Percentiles rank a stretch among this genome's conserved stretches.
Conservation (phyloP, 2,113 vertebrate genomes). For the Pseudorhombus dupliciocellatus region DNA sequence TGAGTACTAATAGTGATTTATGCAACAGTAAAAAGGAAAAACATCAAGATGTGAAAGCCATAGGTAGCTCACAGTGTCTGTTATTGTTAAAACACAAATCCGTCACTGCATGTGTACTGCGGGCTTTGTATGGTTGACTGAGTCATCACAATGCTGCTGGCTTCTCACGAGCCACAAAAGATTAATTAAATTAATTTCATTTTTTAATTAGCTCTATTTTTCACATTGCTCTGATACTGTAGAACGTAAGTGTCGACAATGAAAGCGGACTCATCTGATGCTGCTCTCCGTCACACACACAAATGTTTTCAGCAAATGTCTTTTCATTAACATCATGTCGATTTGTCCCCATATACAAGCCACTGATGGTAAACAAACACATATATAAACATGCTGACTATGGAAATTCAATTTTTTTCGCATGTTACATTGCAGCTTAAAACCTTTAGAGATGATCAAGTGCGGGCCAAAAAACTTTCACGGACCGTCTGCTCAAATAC, state of each 20-base stretch:
- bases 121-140: constrained; percentile 31
- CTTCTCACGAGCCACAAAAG: constrained; percentile 37
- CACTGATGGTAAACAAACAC: neutral
- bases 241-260: constrained; percentile 42
- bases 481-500: neutral
- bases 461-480: neutral
- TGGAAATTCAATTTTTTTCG: no score
- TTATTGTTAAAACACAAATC: constrained; percentile 29
- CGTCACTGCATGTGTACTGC: neutral
- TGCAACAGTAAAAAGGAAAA: constrained; percentile 12
- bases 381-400: neutral
- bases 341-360: neutral
- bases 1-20: neutral
- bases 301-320: constrained; percentile 1
- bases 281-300: constrained; percentile 1
- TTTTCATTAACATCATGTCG: neutral
- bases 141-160: constrained; percentile 41
- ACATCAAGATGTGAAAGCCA: neutral
- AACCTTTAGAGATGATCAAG: neutral
- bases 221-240: constrained; percentile 12
- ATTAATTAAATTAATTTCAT: constrained; percentile 52
- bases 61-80: constrained; percentile 30
- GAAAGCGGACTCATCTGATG: constrained; percentile 31
- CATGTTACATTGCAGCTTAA: no score
- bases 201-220: constrained; percentile 57